Evolutionary conservation across 1,140 invertebrate species (phyloP), one percentile per base, ranked within the genome.

Genomic region (Brachystomella parvula): DNA sequence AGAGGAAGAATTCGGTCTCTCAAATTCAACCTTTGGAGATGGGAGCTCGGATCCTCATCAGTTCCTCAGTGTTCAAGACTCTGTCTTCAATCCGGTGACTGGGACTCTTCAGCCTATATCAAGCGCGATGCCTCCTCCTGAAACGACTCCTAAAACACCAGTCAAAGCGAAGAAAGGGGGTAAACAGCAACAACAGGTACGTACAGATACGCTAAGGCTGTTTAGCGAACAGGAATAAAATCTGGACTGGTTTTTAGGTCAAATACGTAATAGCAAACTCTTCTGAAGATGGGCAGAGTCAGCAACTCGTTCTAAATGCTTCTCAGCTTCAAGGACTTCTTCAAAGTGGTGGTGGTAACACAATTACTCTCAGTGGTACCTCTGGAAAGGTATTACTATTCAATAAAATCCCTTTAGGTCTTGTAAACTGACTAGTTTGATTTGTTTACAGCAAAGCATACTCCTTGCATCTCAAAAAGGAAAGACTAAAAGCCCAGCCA

Each of bases 11-110:
- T 67, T 33, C 39, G 47, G 61, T 24, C 31, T 35, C 39, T 19
- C 60, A 0, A 49, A 58, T 35, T 3, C 35, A 66, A 39, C 29
- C 19, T 53, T 39, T 31, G 26, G 26, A 24, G 47, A 57, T 47
- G 32, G 2, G 53, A 35, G 31, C 0, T 32, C 39, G 3, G 69
- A 70, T 33, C 53, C 56, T 9, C 67, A 70, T 44, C 71, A 72
- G 56, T 70, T 65, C 47, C 32, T 71, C 9, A 69, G 64, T 63
- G 64, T 70, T 1, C 68, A 73, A 64, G 68, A 73, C 44, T 53
- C 66, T 12, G 64, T 73, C 59, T 73, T 73, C 61, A 73, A 73
- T 47, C 68, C 71, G 56, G 58, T 62, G n/a, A 73, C 71, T 15
- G 71, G 71, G 28, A 73, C 71, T 15, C 62, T 73, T n/a, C 66